phyloP scores from a whole-genome alignment of 1,140 invertebrate genomes.

The Holcopasites calliopsidis region DNA sequence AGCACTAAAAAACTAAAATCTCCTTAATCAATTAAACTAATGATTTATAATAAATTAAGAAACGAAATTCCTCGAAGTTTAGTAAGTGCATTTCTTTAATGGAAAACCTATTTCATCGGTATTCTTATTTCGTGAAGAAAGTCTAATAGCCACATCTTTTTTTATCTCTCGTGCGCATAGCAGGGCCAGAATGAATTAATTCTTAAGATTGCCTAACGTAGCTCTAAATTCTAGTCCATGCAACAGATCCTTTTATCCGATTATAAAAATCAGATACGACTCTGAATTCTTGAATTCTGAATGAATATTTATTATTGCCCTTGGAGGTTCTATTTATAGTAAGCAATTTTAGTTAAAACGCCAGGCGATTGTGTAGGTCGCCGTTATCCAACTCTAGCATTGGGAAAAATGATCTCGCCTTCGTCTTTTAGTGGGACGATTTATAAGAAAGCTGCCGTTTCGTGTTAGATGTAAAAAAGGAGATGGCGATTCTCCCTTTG shows the following conservation, averaged over 20 bases:
- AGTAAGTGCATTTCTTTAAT: too few relatives aligned
- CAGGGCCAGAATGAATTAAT: not conserved
- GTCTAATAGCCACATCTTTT: not conserved
- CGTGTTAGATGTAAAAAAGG: slow-evolving; percentile 37
- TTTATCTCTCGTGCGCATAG: not conserved
- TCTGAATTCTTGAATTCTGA: slow-evolving; percentile 5
- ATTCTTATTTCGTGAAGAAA: not conserved
- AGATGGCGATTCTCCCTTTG: slow-evolving; percentile 17
- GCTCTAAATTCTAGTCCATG: not conserved
- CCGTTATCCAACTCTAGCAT: not conserved
- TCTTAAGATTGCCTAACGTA: too few relatives aligned
- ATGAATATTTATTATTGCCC: not conserved
- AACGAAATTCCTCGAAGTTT: too few relatives aligned
- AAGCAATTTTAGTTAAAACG: not conserved
- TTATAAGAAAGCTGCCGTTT: slow-evolving; percentile 13
- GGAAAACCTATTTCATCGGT: not conserved
- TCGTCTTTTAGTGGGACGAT: not conserved
- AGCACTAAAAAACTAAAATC: too few relatives aligned
- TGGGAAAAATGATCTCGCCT: not conserved
- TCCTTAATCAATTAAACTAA: too few relatives aligned
- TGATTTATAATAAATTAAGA: too few relatives aligned
- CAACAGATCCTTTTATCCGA: slow-evolving; percentile 12
- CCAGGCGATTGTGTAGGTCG: too few relatives aligned
- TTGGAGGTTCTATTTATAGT: not conserved
- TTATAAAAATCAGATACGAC: not conserved